phyloP scores from a whole-genome alignment of 2,888 invertebrate genomes.

The Megaustenia siamemsis region DNA sequence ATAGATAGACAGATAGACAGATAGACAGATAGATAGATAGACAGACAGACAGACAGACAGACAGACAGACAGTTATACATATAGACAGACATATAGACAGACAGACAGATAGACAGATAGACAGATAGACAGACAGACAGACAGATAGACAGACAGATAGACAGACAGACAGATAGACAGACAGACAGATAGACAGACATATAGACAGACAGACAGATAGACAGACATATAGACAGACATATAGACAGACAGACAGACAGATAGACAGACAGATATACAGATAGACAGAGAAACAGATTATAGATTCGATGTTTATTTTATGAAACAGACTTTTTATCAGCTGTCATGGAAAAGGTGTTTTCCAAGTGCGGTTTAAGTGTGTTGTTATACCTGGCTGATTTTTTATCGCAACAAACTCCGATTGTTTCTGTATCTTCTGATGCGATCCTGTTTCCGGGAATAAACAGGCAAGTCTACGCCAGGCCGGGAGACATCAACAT shows the following conservation, averaged over 20 bases:
- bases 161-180: background rate
- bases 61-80: background rate
- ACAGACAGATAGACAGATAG: background rate
- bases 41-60: background rate
- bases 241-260: background rate
- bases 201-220: background rate
- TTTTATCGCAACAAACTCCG: background rate
- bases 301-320: background rate
- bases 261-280: background rate
- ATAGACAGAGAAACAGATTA: background rate
- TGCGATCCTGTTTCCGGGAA: background rate
- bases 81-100: too few relatives aligned
- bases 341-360: background rate
- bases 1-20: background rate
- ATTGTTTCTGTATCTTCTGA: background rate
- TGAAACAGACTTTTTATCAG: background rate
- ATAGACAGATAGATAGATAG: background rate
- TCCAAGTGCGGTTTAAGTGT: background rate
- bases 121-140: background rate
- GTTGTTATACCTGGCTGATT: background rate
- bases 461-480: slow-evolving; percentile 5
- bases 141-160: background rate
- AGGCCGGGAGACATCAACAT: slow-evolving; percentile 34
- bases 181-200: background rate
- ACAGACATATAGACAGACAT: background rate